Base-by-base conservation (phyloP, 1,140 invertebrate genomes). In the Dinothrombium tinctorium region DNA sequence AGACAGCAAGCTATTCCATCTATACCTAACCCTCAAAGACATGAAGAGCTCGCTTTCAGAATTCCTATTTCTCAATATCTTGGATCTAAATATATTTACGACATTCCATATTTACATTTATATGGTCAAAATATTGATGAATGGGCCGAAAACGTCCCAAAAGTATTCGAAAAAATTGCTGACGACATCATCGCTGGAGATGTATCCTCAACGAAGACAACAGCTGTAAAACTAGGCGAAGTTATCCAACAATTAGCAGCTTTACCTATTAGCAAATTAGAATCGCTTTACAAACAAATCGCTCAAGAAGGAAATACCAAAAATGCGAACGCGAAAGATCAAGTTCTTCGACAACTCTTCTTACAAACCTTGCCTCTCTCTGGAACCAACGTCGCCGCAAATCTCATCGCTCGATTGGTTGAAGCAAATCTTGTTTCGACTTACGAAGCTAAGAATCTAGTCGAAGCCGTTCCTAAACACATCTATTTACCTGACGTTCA, bases 381-480 rank as follows among this genome's bases (percentile, higher is more conserved):
- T 21, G 49, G 49, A 17, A 43, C 35, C 8, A 28, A 23, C 3
- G 20, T 37, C 15, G 33, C 47, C 11, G 37, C 45, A 14, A 6
- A 25, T 22, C 42, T 43, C 25, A 45, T 45, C 19, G 32, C 22
- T 4, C 4, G 29, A 14, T 23, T 46, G 15, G 46, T 44, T 22
- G 20, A 33, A 22, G 11, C 32, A 8, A 36, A 46, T 37, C 4
- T 12, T 2, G 19, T 48, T 4, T 36, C 37, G 1, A 12, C 44
- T 4, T 49, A 28, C 24, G 49, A 50, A 39, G 15, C 37, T 36
- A 50, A 49, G 33, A 36, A 33, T 22, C 20, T 50, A 15, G n/a
- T 48, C 20, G 49, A 50, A 40, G 36, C 47, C 21, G 28, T 50
- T 14, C 49, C 49, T 9, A 20, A 37, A 17, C 48, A 50, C 38